Base-by-base conservation (phyloP, 2,797 vertebrate species). In the Sebastes melanostomus region DNA sequence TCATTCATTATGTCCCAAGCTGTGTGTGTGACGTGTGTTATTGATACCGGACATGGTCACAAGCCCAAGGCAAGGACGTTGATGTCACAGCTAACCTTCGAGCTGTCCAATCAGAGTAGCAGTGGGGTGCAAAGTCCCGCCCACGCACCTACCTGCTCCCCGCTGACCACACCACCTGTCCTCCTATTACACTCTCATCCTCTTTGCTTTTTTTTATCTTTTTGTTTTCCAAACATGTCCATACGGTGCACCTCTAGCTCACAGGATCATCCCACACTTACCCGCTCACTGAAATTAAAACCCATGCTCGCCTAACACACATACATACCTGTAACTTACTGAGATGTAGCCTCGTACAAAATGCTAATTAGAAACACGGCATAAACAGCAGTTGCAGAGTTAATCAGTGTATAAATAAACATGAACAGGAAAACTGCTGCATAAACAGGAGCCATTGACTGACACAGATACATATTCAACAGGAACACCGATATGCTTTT, bases 71-170 rank as follows among this genome's bases (percentile, higher is more conserved):
- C 85, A 94, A 94, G 93, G 90, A 85, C 89, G 2, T 75, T 80
- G 56, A 85, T 83, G 87, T 80, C 90, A 86, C 83, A 86, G 83
- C 85, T 76, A 80, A 79, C 82, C 79, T 83, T 83, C 66, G 74
- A 67, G 80, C 83, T 84, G 88, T 93, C 91, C 92, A 93, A 94
- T 94, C 94, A 93, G 89, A 91, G 81, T 70, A 84, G 59, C 94
- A 93, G 92, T 80, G 55, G 91, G 93, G 88, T 86, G 91, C 86
- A 88, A 81, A 80, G 85, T 87, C 87, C 90, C 89, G 70, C 91
- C 92, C 90, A 86, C 82, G 13, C 88, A 84, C 66, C 81, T 90
- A 88, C 82, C 82, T 87, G 89, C 87, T 88, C 85, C 94, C 92
- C 85, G 88, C 92, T 85, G 92, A 81, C 87, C 79, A 61, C 74